Conservation (phyloP, 2,113 vertebrate species). For the Eudorcas thomsonii region DNA sequence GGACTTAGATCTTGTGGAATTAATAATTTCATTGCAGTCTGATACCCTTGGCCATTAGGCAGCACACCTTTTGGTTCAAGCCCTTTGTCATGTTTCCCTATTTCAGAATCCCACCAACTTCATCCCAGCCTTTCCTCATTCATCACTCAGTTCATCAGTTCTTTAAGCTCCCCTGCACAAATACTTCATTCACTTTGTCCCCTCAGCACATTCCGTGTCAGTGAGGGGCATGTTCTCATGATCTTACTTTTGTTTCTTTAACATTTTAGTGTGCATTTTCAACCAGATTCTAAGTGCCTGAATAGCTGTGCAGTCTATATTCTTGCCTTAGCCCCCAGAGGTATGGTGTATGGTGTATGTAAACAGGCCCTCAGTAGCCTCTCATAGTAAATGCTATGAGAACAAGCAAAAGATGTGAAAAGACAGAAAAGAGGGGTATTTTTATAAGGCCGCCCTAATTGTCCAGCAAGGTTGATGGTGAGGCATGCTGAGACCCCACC, state of each 20-base stretch:
- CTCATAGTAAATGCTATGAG: background rate
- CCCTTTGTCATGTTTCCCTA: background rate
- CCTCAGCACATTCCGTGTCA: background rate
- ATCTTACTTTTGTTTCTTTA: background rate
- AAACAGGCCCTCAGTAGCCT: background rate
- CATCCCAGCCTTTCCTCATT: background rate
- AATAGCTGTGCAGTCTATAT: background rate
- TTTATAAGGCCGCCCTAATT: background rate
- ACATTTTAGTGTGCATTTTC: background rate
- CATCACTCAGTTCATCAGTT: background rate
- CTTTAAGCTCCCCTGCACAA: background rate
- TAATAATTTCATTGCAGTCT: background rate
- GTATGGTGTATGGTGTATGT: rapidly evolving
- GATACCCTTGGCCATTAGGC: background rate
- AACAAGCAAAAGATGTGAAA: background rate
- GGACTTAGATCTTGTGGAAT: background rate
- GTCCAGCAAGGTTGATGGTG: background rate
- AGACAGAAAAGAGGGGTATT: background rate
- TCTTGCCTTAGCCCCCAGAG: background rate
- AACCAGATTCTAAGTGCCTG: background rate
- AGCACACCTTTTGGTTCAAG: background rate
- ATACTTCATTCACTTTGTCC: background rate
- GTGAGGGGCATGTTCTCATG: background rate
- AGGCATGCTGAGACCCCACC: background rate
- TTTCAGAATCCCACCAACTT: background rate